These are phyloP conservation scores for roundworm (Caenorhabditis elegans) DNA, from an alignment of 1,140 invertebrate genomes.

Conservation along the genomic window DNA sequence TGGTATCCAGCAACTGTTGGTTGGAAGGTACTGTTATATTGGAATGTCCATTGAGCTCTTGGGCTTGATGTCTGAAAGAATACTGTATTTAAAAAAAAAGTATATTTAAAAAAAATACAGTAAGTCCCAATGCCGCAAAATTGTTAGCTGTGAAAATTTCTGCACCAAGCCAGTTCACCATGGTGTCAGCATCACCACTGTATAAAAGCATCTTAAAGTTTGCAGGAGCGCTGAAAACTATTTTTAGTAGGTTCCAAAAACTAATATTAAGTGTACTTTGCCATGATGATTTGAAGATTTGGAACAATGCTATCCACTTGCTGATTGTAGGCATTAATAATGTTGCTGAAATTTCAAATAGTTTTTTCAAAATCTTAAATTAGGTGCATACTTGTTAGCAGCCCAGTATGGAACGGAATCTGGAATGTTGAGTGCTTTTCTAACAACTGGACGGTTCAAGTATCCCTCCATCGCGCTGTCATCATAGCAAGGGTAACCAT, in stretches of 20 bases:
- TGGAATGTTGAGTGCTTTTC: conserved; percentile 68
- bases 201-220: conserved; percentile 30
- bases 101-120: background rate
- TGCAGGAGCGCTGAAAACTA: background rate
- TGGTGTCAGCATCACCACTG: conserved; percentile 70
- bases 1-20: conserved; percentile 32
- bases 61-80: background rate
- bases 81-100: too few relatives aligned
- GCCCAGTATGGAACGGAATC: conserved; percentile 58
- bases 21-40: background rate
- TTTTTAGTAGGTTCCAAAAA: background rate
- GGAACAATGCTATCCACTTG: conserved; percentile 5
- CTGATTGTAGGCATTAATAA: conserved; percentile 35
- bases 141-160: conserved; percentile 66
- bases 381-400: conserved; percentile 23
- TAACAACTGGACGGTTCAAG: conserved; percentile 66
- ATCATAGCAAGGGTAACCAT: conserved; percentile 44
- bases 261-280: background rate
- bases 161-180: conserved; percentile 70
- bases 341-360: background rate
- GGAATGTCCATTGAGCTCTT: conserved; percentile 36
- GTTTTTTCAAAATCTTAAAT: background rate
- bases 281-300: conserved; percentile 23
- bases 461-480: conserved; percentile 59
- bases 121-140: conserved; percentile 8